These are phyloP conservation scores for Spilogale gracilis DNA, from an alignment of 2,113 vertebrate species.

Conservation along the genomic window DNA sequence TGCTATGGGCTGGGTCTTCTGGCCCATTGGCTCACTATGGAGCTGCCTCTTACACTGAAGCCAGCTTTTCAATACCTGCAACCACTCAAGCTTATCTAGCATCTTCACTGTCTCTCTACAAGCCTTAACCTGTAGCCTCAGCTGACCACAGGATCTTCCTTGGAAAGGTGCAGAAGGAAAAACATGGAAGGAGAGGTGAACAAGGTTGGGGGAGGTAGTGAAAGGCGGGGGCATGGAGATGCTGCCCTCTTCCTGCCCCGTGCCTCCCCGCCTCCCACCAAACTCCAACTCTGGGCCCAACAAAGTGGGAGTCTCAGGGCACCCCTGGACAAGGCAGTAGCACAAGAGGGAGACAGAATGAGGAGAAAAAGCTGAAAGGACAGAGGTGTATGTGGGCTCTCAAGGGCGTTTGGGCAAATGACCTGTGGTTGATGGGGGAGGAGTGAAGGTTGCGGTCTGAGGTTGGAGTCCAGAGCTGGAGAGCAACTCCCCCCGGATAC, in stretches of 20 bases:
- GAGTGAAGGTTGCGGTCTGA: not conserved
- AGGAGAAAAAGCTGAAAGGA: not conserved
- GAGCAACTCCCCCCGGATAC: too few relatives aligned
- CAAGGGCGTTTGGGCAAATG: not conserved
- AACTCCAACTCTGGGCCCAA: not conserved
- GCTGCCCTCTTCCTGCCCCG: not conserved
- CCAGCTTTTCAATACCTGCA: not conserved
- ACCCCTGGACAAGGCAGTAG: too few relatives aligned
- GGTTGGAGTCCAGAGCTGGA: not conserved
- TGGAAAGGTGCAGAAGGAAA: not conserved
- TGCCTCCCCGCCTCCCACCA: too few relatives aligned
- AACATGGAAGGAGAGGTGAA: not conserved
- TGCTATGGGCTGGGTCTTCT: rapidly evolving
- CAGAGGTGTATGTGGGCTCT: not conserved
- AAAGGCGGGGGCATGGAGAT: not conserved
- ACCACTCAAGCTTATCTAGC: not conserved
- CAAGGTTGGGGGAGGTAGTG: not conserved
- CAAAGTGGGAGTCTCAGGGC: not conserved
- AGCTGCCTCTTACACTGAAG: not conserved
- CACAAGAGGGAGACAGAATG: not conserved
- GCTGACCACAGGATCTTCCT: not conserved
- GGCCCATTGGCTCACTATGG: not conserved
- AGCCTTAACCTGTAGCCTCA: not conserved
- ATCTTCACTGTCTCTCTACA: not conserved
- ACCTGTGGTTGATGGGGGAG: not conserved